A percentile compares a stretch with the other conserved stretches of the same genome.
Evolutionary conservation across 2,888 invertebrate species (phyloP).

Genomic region (Aethes cnicana): DNA sequence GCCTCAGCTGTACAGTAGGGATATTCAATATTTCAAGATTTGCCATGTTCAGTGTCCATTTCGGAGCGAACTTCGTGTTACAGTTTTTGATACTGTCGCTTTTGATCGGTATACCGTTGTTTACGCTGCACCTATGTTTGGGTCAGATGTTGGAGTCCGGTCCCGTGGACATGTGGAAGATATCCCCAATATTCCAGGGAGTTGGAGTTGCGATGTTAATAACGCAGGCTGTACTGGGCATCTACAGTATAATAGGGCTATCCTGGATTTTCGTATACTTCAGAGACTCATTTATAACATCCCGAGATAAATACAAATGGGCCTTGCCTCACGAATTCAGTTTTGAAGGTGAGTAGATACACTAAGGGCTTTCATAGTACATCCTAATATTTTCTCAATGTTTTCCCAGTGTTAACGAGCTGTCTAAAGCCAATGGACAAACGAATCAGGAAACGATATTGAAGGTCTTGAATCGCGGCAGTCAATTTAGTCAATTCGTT

Average conservation of each 20-base stretch:
- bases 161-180: conserved; percentile 95
- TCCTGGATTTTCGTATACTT: conserved; percentile 96
- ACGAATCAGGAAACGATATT: conserved; percentile 46
- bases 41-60: conserved; percentile 92
- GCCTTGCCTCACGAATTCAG: conserved; percentile 87
- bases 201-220: conserved; percentile 91
- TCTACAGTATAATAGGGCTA: conserved; percentile 94
- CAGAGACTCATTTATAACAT: conserved; percentile 91
- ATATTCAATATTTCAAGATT: conserved; percentile 94
- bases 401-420: conserved; percentile 40
- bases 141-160: conserved; percentile 93
- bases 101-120: conserved; percentile 90
- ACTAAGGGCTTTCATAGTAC: neutral
- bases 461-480: conserved; percentile 44
- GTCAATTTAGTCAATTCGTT: conserved; percentile 46
- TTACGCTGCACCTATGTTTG: conserved; percentile 91
- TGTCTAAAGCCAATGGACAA: conserved; percentile 43
- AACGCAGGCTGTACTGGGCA: conserved; percentile 90
- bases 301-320: conserved; percentile 90
- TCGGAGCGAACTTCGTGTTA: conserved; percentile 93
- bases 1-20: conserved; percentile 92
- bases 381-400: conserved; percentile 30
- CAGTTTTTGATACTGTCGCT: conserved; percentile 93
- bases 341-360: conserved; percentile 82
- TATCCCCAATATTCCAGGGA: conserved; percentile 95